A percentile compares a stretch with the other conserved stretches of the same genome.
Conservation (phyloP, 2,113 vertebrate species). For the Phaethon lepturus region DNA sequence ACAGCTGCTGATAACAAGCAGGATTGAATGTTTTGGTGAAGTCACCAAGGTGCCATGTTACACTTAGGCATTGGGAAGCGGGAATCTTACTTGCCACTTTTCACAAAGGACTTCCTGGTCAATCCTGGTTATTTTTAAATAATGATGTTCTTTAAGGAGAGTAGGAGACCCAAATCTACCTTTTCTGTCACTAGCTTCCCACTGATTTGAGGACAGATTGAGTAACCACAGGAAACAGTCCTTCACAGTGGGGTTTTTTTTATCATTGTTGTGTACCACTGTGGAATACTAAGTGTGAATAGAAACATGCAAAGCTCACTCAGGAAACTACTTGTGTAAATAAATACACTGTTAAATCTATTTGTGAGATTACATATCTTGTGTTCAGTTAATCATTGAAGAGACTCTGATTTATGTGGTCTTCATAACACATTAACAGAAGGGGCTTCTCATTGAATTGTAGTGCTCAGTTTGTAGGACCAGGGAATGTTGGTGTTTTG, state of each 20-base stretch:
- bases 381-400: background rate
- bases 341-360: background rate
- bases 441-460: background rate
- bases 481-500: background rate
- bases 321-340: background rate
- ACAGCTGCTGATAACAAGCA: background rate
- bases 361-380: background rate
- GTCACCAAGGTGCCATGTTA: fast-evolving
- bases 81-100: background rate
- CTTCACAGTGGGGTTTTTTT: background rate
- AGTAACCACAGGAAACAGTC: background rate
- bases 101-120: background rate
- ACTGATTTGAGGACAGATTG: background rate
- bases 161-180: background rate
- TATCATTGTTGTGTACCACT: background rate
- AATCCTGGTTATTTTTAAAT: background rate
- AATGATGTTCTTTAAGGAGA: background rate
- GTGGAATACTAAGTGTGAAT: background rate
- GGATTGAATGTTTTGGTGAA: background rate
- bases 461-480: background rate
- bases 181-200: background rate
- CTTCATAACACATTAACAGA: background rate
- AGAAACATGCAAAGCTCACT: background rate
- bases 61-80: background rate
- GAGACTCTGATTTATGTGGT: background rate